phyloP scores from a whole-genome alignment of 2,888 invertebrate species.

The Nemurella pictetii region DNA sequence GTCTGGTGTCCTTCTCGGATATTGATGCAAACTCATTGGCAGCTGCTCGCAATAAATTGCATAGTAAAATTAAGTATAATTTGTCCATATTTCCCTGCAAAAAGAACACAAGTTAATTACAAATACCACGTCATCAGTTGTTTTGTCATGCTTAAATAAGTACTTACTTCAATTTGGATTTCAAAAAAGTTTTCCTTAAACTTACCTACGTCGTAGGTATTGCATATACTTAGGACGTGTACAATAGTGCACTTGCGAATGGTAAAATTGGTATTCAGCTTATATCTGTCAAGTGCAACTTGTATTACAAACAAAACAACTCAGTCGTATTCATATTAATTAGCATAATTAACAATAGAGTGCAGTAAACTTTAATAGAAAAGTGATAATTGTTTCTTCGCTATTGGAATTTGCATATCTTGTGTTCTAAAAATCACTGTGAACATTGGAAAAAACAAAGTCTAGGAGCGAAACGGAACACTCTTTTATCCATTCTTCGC shows the following conservation, averaged over 20 bases:
- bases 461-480: constrained; percentile 3
- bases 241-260: neutral
- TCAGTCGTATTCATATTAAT: neutral
- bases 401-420: neutral
- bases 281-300: neutral
- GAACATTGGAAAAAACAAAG: neutral
- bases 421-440: neutral
- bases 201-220: no score
- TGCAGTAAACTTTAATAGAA: neutral
- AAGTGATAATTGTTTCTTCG: neutral
- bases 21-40: neutral
- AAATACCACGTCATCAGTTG: no score
- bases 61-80: neutral
- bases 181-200: no score
- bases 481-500: neutral
- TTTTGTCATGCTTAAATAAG: no score
- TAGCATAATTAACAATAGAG: neutral
- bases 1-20: constrained; percentile 46
- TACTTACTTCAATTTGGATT: no score
- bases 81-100: neutral
- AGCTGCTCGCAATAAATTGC: neutral
- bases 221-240: no score
- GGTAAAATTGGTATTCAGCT: neutral
- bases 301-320: neutral
- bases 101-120: neutral